phyloP scores from a whole-genome alignment of 1,140 invertebrate species.

The Drosophila erecta region DNA sequence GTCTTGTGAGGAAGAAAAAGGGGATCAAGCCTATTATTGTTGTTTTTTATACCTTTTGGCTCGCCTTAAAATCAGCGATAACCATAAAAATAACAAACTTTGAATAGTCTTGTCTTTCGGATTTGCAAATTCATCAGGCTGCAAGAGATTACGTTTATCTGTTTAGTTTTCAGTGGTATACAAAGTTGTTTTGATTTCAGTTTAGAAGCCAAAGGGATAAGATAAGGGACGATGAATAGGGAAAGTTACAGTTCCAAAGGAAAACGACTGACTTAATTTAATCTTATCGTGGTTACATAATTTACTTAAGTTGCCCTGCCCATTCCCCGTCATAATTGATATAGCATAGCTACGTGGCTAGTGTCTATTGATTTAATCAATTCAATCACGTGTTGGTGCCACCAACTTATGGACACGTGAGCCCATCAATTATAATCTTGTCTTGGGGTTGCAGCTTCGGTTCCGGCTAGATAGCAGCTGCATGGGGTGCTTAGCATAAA shows the following conservation, averaged over 20 bases:
- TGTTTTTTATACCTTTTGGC: constrained; percentile 16
- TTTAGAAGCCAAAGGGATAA: constrained; percentile 22
- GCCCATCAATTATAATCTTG: constrained; percentile 42
- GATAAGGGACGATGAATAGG: constrained; percentile 8
- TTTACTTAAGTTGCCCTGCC: constrained; percentile 1
- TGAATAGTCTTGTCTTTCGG: constrained; percentile 41
- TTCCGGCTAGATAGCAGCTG: constrained; percentile 44
- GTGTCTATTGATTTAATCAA: background rate
- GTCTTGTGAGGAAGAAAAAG: background rate
- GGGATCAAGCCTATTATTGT: constrained; percentile 25
- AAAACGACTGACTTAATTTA: background rate
- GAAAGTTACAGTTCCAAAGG: constrained; percentile 13
- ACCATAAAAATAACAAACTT: constrained; percentile 44
- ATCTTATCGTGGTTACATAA: constrained; percentile 12
- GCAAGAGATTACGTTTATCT: constrained; percentile 35
- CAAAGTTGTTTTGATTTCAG: constrained; percentile 34
- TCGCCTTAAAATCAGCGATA: constrained; percentile 41
- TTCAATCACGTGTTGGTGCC: constrained; percentile 22
- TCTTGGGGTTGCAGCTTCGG: constrained; percentile 12
- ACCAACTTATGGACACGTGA: constrained; percentile 15
- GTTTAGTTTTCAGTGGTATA: constrained; percentile 23
- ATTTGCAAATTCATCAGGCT: constrained; percentile 23
- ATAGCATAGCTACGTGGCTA: background rate
- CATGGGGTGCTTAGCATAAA: constrained; percentile 17
- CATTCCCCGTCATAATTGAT: constrained; percentile 4